These are phyloP conservation scores for Neocrepidodera transversa DNA, from an alignment of 2,888 invertebrate genomes.

Conservation along the genomic window DNA sequence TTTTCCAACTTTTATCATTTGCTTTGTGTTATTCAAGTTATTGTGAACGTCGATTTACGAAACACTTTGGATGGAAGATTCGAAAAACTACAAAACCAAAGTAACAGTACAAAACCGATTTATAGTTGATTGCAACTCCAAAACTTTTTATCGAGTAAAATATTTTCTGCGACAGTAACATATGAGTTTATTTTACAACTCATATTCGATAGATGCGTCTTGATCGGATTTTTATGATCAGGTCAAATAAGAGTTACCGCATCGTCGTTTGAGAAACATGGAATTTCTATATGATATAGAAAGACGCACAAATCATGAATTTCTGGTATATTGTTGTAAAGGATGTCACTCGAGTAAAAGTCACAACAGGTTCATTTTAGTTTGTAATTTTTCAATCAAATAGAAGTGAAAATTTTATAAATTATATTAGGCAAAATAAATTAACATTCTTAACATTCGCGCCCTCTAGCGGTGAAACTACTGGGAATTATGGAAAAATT, in stretches of 20 bases:
- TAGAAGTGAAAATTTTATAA: no score
- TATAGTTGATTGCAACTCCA: slow-evolving; percentile 15
- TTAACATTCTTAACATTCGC: no score
- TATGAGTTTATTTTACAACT: slow-evolving; percentile 20
- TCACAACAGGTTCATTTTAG: no score
- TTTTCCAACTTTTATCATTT: slow-evolving; percentile 7
- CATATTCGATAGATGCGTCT: slow-evolving; percentile 13
- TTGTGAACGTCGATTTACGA: slow-evolving; percentile 3
- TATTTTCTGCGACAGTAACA: not conserved
- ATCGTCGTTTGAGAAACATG: slow-evolving; percentile 9
- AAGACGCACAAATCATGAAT: no score
- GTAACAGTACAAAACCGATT: not conserved
- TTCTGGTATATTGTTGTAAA: no score
- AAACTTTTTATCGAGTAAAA: slow-evolving; percentile 13
- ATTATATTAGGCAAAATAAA: no score
- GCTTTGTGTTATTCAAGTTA: slow-evolving; percentile 13
- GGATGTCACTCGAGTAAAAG: no score
- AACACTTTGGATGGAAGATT: not conserved
- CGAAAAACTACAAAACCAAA: not conserved
- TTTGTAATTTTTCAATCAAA: no score
- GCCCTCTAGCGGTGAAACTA: no score
- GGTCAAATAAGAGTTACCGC: slow-evolving; percentile 19
- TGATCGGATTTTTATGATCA: slow-evolving; percentile 10
- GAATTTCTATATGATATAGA: no score
- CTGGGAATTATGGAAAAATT: no score